These are phyloP conservation scores for Aeoliscus strigatus DNA, from an alignment of 2,797 vertebrate species.

Conservation along the genomic window DNA sequence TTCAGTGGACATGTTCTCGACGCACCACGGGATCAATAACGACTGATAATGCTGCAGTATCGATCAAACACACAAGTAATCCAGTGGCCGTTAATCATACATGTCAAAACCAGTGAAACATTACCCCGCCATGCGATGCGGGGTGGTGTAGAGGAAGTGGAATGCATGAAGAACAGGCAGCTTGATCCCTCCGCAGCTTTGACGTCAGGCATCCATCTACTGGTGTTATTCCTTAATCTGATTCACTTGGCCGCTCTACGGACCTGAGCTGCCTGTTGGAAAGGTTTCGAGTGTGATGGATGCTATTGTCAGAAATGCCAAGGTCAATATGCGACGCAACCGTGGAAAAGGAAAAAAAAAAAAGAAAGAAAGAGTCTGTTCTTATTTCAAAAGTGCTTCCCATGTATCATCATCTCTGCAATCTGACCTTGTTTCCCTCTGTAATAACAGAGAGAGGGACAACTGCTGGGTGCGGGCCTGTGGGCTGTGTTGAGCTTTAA, in stretches of 20 bases:
- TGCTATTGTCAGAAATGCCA: slow-evolving; percentile 96
- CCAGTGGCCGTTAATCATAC: slow-evolving; percentile 70
- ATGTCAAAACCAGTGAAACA: slow-evolving; percentile 80
- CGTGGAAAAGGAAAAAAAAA: too few relatives aligned
- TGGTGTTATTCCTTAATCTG: slow-evolving; percentile 87
- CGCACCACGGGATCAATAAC: slow-evolving; percentile 45
- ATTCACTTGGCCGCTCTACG: slow-evolving; percentile 86
- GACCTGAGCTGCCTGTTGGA: slow-evolving; percentile 84
- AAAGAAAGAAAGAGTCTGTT: slow-evolving; percentile 77
- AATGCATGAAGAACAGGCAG: slow-evolving; percentile 69
- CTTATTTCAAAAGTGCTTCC: slow-evolving; percentile 85
- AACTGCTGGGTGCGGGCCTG: slow-evolving; percentile 85
- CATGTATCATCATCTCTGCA: slow-evolving; percentile 91
- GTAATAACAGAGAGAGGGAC: slow-evolving; percentile 87
- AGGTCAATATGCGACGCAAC: slow-evolving; percentile 90
- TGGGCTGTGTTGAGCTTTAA: slow-evolving; percentile 79
- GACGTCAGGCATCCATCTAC: slow-evolving; percentile 87
- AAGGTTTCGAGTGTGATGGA: slow-evolving; percentile 91
- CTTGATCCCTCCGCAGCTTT: slow-evolving; percentile 79
- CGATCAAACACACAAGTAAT: slow-evolving; percentile 63
- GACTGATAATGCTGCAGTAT: slow-evolving; percentile 31
- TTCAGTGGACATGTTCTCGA: slow-evolving; percentile 53
- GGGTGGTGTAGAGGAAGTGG: slow-evolving; percentile 65
- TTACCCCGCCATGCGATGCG: slow-evolving; percentile 55
- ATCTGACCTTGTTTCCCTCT: slow-evolving; percentile 90